Percentiles rank a stretch among this genome's conserved stretches.
Conservation (phyloP, 2,113 vertebrate species). For the Kobus ellipsiprymnus region DNA sequence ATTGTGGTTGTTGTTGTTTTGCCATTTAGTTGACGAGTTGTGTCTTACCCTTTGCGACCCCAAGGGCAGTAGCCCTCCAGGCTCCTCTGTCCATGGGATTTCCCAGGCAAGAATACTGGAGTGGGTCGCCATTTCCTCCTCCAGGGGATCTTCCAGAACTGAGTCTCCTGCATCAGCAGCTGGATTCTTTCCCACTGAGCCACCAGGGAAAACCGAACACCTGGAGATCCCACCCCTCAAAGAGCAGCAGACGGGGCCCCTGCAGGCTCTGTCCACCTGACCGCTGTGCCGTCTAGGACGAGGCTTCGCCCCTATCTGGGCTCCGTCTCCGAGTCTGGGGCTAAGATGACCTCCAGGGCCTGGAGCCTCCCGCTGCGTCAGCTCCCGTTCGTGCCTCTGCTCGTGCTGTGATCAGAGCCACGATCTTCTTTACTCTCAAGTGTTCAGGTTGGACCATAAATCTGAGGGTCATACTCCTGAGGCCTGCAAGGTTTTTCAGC, state of each 20-base stretch:
- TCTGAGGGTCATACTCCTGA: rapidly evolving
- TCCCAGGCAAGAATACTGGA: background rate
- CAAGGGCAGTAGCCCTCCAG: background rate
- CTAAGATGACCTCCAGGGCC: background rate
- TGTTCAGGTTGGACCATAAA: too few relatives aligned
- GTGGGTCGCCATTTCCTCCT: background rate
- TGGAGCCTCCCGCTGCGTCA: rapidly evolving
- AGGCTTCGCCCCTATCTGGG: rapidly evolving
- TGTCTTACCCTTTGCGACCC: background rate
- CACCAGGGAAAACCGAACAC: background rate
- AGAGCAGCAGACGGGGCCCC: rapidly evolving
- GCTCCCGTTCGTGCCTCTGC: rapidly evolving
- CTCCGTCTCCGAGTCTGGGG: rapidly evolving
- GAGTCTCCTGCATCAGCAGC: background rate
- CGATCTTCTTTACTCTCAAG: background rate
- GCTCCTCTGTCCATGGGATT: background rate
- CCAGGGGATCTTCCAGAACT: background rate
- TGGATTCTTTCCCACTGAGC: background rate
- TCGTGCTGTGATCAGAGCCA: rapidly evolving
- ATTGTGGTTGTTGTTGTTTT: background rate
- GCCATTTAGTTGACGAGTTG: background rate
- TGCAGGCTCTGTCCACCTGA: rapidly evolving
- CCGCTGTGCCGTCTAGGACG: rapidly evolving
- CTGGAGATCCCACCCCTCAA: background rate
- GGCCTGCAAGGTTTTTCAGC: background rate